Evolutionary conservation across 92 coral and sea anemone species (phyloP).

Genomic region (Phymanthus crucifer): DNA sequence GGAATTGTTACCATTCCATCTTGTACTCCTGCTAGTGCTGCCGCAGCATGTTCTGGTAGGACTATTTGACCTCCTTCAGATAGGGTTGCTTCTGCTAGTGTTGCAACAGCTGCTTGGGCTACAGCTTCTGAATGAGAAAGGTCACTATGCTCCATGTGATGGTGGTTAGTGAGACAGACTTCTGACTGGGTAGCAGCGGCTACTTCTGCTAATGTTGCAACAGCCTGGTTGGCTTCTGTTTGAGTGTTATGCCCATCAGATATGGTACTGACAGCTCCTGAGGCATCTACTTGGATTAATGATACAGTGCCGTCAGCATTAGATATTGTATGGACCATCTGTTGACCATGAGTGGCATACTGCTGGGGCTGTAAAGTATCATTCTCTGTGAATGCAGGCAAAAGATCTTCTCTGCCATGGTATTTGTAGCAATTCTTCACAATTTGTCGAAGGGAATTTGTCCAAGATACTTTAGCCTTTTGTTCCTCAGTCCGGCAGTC

Average conservation of each 20-base stretch:
- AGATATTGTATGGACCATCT: constrained; percentile 97
- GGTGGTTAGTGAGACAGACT: constrained; percentile 69
- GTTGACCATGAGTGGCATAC: constrained; percentile 78
- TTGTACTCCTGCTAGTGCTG: constrained; percentile 83
- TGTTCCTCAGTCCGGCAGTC: constrained; percentile 97
- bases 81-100: constrained; percentile 96
- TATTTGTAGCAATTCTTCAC: constrained; percentile 99
- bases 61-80: constrained; percentile 99
- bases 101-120: constrained; percentile 99
- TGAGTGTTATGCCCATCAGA: constrained; percentile 93
- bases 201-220: constrained; percentile 98
- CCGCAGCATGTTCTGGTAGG: constrained; percentile 98
- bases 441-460: constrained; percentile 91
- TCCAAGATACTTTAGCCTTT: constrained; percentile 97
- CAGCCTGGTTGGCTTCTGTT: constrained; percentile 98
- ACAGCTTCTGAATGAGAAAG: constrained; percentile 94
- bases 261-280: constrained; percentile 97
- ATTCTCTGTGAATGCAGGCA: constrained; percentile 86
- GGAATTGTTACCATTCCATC: constrained; percentile 97
- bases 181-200: constrained; percentile 95
- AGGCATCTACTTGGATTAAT: constrained; percentile 96
- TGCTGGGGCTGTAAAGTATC: constrained; percentile 62
- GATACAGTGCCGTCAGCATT: constrained; percentile 99
- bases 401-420: constrained; percentile 92
- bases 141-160: constrained; percentile 87